Evolutionary conservation across 2,797 vertebrate genomes (phyloP).

Genomic region (Lutjanus campechanus): DNA sequence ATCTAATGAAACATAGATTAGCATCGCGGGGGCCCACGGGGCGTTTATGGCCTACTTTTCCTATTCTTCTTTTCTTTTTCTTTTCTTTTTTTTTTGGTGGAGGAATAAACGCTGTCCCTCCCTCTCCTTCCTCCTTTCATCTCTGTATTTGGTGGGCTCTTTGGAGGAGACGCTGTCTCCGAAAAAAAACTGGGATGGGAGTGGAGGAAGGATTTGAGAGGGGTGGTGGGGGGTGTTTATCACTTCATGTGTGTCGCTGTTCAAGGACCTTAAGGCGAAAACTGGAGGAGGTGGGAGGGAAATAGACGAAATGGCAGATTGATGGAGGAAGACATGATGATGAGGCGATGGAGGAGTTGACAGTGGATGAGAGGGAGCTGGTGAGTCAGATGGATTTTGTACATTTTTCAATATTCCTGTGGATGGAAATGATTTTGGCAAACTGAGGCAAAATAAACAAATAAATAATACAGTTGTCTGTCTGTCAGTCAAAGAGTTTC

Average conservation of each 20-base stretch:
- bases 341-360: constrained; percentile 17
- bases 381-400: constrained; percentile 12
- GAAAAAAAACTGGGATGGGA: constrained; percentile 49
- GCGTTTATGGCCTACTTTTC: constrained; percentile 86
- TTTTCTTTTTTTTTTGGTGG: constrained; percentile 41
- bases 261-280: constrained; percentile 41
- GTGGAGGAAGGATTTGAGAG: constrained; percentile 9
- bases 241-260: constrained; percentile 44
- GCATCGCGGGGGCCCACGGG: constrained; percentile 77
- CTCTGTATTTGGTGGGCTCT: constrained; percentile 54
- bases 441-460: not conserved
- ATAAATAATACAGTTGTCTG: too few relatives aligned
- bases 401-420: not conserved
- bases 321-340: constrained; percentile 32
- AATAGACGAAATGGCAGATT: constrained; percentile 3
- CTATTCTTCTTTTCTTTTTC: constrained; percentile 66
- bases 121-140: constrained; percentile 69
- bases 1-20: constrained; percentile 89
- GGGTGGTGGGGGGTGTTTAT: constrained; percentile 43
- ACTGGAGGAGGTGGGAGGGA: constrained; percentile 28
- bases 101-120: constrained; percentile 73
- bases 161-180: constrained; percentile 48
- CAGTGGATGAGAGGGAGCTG: constrained; percentile 19
- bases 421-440: not conserved
- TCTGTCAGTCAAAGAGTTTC: constrained; percentile 4